Evolutionary conservation across 2,113 vertebrate genomes (phyloP), one percentile per base, ranked within the genome.

Genomic region (Hymenochirus boettgeri): DNA sequence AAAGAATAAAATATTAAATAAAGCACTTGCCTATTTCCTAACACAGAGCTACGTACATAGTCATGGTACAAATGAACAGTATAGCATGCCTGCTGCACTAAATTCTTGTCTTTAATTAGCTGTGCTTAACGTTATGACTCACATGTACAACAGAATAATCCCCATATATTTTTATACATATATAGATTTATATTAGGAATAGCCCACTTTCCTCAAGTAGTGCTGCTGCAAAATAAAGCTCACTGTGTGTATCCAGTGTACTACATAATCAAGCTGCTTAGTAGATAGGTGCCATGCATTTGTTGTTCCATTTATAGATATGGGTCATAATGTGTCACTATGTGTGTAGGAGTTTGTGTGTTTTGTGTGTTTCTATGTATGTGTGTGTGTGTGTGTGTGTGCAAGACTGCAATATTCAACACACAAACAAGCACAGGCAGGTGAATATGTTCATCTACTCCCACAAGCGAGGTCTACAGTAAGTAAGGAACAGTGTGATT

Each of bases 241-340:
- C 5, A 17, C 25, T 53, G 3, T 27, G 19, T 37, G 31, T 33
- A 18, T 35, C 17, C 31, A 61, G 22, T 17, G 25, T 19, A 17
- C 7, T 13, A n/a, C 29, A 7, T 6, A 24, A 52, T 24, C 3
- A 53, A 33, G 7, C 39, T 13, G 39, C 39, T 56, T 65, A 56
- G 62, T 65, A 6, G 47, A 31, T 22, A 33, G 23, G 62, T 24
- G 26, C 39, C 29, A 13, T 45, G 25, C 54, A 48, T 13, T 27
- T 64, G 48, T 31, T 22, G 17, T 31, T 15, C 52, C 53, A 35
- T 57, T 47, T 57, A 18, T 54, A 63, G 61, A 24, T 42, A 4
- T 47, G 62, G 39, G 27, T 47, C 45, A 57, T 57, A 47, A 65
- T 65, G 39, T 65, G 62, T 65, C 53, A 65, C 26, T 23, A 53